Base-by-base conservation (phyloP, 2,797 vertebrate species). In the Malacoraja senta region DNA sequence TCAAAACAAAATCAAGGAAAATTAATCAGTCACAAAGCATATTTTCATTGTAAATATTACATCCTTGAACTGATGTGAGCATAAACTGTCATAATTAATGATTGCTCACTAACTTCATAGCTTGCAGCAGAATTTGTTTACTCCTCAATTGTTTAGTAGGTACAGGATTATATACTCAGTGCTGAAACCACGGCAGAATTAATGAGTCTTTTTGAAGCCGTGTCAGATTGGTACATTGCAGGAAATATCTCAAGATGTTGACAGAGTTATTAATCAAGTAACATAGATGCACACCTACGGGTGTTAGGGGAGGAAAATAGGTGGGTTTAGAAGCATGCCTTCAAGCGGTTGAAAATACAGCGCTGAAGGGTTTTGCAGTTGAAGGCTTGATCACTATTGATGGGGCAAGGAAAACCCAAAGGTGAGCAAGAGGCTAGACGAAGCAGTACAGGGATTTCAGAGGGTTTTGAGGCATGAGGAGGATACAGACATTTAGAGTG, bases 31-130 rank as follows among this genome's bases (percentile, higher is more conserved):
- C 53, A 44, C 35, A 44, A 53, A 83, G 44, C 8, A 83, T 58
- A 17, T 44, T 53, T 53, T 53, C 38, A 3, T 83, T 83, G 44
- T 83, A 53, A 83, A 83, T 83, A 83, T 58, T 19, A 53, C 53
- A 83, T 38, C 35, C 53, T 44, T 58, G 10, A 83, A 83, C 53
- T 83, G 19, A 53, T 83, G 80, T 91, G 12, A 72, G 68, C 21
- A 72, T 72, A 72, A 88, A 35, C 61, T 32, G 58, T 65, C 84
- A 88, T 65, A 88, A 88, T 88, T 88, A 17, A 68, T 88, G 15
- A 32, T 21, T 19, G 63, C 8, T 86, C 53, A n/a, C 13, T 17
- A 65, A 19, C 12, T 24, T 6, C 63, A 53, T 88, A 88, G 26
- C 13, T 58, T 65, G 68, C 1, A 9, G 65, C 19, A 10, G 61